Conservation (phyloP, 1,140 invertebrate species). For the Trinorchestia longiramus region DNA sequence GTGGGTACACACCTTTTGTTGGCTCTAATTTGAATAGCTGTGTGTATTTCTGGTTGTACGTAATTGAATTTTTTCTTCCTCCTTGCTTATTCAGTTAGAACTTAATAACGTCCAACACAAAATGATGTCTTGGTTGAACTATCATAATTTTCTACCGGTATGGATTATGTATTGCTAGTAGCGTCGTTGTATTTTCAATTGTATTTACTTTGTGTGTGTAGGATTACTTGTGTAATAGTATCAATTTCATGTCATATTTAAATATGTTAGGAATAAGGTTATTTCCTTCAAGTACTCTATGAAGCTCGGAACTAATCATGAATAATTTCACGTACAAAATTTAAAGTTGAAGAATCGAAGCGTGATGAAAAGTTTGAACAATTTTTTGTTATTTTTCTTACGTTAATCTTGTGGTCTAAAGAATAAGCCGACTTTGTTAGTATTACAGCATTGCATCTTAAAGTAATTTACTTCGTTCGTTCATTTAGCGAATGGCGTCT, state of each 20-base stretch:
- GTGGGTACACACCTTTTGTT: background rate
- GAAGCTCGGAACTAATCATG: too few relatives aligned
- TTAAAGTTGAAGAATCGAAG: background rate
- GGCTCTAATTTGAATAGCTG: background rate
- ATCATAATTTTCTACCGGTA: too few relatives aligned
- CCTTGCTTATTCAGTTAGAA: background rate
- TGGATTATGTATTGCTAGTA: too few relatives aligned
- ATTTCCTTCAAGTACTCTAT: too few relatives aligned
- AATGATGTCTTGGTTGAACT: background rate
- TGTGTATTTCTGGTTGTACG: background rate
- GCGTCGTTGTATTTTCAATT: too few relatives aligned
- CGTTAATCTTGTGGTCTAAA: background rate
- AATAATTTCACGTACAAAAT: too few relatives aligned
- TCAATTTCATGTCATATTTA: too few relatives aligned
- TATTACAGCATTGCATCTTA: background rate
- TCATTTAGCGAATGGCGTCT: too few relatives aligned
- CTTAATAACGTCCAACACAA: background rate
- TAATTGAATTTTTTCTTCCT: background rate
- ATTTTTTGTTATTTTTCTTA: background rate
- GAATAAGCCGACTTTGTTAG: background rate
- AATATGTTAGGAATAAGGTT: too few relatives aligned
- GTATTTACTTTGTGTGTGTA: too few relatives aligned
- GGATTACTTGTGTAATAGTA: too few relatives aligned
- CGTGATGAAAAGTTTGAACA: background rate
- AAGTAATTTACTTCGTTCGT: background rate